Base-by-base conservation (phyloP, 2,113 vertebrate genomes). In the Malaclemys terrapin region DNA sequence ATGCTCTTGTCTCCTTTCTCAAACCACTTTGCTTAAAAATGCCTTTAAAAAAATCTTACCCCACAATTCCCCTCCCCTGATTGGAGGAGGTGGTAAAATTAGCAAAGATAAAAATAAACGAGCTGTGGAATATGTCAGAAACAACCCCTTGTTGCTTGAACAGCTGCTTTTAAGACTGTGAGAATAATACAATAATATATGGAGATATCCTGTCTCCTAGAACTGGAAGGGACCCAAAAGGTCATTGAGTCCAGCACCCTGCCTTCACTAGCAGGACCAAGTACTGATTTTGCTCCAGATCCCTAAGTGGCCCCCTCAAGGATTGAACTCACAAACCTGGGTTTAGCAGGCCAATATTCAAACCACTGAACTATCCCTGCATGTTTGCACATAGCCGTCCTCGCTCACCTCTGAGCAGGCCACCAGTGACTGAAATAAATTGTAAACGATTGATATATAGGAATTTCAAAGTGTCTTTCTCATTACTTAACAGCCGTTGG, bases 71-170 rank as follows among this genome's bases (percentile, higher is more conserved):
- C 29, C 14, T 25, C 76, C 16, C 56, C 57, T 59, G 80, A 84
- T 24, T 91, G 82, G 76, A 72, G 69, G 53, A 78, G 88, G 88
- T 82, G 93, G 42, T 94, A 95, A 95, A 96, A 91, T 95, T 88
- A 97, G 91, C 96, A 93, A 50, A 78, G 31, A 79, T 86, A 93
- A 59, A 91, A 96, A 65, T 84, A 83, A 89, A 38, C 47, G 78
- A 93, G 82, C 82, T 45, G 76, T 79, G 78, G 92, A 96, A 95
- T 93, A 93, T 82, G 88, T 76, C 80, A 84, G 89, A 97, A 96
- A 97, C 95, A 95, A 83, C 57, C 16, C 53, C 47, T 65, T 69
- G 75, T 88, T 31, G 84, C 65, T 86, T 54, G 72, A 89, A 82
- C 14, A 89, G 62, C 59, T 54, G 81, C 83, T 93, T 93, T 80